phyloP scores from a whole-genome alignment of 2,797 vertebrate species.

The Anomalospiza imberbis region DNA sequence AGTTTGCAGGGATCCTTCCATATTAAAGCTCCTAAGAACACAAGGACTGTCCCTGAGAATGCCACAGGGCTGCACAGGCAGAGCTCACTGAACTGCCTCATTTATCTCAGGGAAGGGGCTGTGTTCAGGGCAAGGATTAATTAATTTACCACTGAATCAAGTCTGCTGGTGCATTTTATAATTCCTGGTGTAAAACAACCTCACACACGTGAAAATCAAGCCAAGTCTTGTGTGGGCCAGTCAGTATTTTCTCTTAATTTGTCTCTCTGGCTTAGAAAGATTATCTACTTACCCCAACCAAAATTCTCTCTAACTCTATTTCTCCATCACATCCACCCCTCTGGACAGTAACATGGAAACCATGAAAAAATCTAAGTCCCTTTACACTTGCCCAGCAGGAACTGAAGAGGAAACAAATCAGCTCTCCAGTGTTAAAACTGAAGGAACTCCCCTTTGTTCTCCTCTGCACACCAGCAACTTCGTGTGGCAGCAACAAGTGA shows the following conservation, averaged over 20 bases:
- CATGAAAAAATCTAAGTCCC: neutral
- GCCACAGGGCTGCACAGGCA: neutral
- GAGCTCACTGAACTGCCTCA: neutral
- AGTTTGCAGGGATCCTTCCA: neutral
- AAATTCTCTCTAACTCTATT: neutral
- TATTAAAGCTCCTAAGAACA: neutral
- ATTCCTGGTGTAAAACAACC: neutral
- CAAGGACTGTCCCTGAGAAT: neutral
- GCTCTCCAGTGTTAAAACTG: neutral
- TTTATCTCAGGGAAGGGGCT: neutral
- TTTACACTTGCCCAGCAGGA: neutral
- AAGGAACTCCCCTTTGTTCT: neutral
- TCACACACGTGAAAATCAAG: neutral
- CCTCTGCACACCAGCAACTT: neutral
- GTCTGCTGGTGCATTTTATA: neutral
- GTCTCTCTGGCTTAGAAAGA: neutral
- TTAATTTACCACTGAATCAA: neutral
- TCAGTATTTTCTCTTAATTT: neutral
- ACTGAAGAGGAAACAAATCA: neutral
- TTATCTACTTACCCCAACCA: neutral
- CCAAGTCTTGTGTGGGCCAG: neutral
- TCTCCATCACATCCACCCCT: neutral
- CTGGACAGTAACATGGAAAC: neutral
- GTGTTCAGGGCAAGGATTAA: neutral
- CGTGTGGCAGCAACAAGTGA: neutral